phyloP scores from a whole-genome alignment of 2,888 invertebrate species.

The Cantharis nigra region DNA sequence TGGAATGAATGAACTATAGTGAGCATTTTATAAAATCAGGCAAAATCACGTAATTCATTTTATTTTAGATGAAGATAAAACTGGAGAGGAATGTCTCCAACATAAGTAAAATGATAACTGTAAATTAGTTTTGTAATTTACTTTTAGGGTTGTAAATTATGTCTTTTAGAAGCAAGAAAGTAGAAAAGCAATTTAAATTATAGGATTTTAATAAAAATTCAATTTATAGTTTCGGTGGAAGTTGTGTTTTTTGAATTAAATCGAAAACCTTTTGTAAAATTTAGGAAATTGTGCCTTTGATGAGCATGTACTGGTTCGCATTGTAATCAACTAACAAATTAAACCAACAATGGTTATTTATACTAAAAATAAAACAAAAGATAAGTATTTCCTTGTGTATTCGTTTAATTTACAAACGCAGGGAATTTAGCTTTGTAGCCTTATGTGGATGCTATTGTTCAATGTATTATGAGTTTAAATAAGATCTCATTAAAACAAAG shows the following conservation, averaged over 20 bases:
- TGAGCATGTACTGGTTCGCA: background rate
- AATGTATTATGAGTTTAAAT: slow-evolving; percentile 25
- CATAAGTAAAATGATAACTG: background rate
- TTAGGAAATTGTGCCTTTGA: slow-evolving; percentile 1
- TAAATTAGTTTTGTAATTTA: background rate
- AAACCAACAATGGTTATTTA: slow-evolving; percentile 15
- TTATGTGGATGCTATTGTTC: slow-evolving; percentile 24
- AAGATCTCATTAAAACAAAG: slow-evolving; percentile 28
- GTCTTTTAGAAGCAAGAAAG: background rate
- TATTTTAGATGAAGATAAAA: background rate
- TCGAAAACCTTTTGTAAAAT: background rate
- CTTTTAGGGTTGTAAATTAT: slow-evolving; percentile 1
- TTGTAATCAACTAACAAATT: slow-evolving; percentile 15
- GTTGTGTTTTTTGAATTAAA: background rate
- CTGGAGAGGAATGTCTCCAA: background rate
- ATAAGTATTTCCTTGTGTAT: slow-evolving; percentile 20
- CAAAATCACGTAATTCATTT: slow-evolving; percentile 1
- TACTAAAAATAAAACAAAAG: slow-evolving; percentile 16
- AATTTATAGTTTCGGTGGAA: background rate
- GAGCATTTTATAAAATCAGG: background rate
- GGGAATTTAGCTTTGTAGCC: slow-evolving; percentile 21
- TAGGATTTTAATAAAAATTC: background rate
- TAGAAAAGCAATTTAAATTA: background rate
- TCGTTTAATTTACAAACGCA: slow-evolving; percentile 23
- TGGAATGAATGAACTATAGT: background rate